Base-by-base conservation (phyloP, 2,888 invertebrate genomes). In the Protula sp. region DNA sequence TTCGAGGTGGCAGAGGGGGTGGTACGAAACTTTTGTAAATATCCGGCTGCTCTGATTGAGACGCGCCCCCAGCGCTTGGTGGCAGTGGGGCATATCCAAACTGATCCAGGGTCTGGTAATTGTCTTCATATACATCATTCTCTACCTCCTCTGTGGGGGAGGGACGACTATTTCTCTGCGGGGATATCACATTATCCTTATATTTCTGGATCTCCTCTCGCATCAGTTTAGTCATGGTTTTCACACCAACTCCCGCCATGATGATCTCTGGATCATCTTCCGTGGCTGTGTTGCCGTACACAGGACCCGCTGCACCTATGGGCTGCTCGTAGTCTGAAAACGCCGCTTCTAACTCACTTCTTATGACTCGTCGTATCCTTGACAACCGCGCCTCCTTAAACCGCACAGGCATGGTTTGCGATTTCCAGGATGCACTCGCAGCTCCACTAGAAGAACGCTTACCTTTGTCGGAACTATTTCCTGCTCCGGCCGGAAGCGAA, bases 131-230 rank as follows among this genome's bases (percentile, higher is more conserved):
- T n/a, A n/a, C n/a, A n/a, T n/a, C n/a, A n/a, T n/a, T n/a, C 9
- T 29, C 30, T 9, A 24, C 28, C 30, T 27, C 53, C 28, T 53
- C 27, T 5, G 53, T 53, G 29, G 28, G 19, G 27, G 27, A 9
- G 24, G 9, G 19, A 5, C 24, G 5, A 26, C 14, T 5, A 5
- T 5, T 5, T 9, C 9, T 5, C 24, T 24, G 26, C n/a, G 22
- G 38, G 26, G 30, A 24, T 19, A 55, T 24, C 9, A n/a, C 19
- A 5, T 58, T 38, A 26, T 51, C 24, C 30, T 51, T 48, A 53
- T 56, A 58, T 29, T 53, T 56, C 50, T 59, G 54, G 24, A 62
- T 50, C 51, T 62, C 62, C 47, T 62, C 57, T 19, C 57, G 30
- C 62, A 62, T 57, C 1, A 62, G 24, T 38, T 54, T 51, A 2